Conservation (phyloP, 2,113 vertebrate genomes). For the Xenopus laevis region DNA sequence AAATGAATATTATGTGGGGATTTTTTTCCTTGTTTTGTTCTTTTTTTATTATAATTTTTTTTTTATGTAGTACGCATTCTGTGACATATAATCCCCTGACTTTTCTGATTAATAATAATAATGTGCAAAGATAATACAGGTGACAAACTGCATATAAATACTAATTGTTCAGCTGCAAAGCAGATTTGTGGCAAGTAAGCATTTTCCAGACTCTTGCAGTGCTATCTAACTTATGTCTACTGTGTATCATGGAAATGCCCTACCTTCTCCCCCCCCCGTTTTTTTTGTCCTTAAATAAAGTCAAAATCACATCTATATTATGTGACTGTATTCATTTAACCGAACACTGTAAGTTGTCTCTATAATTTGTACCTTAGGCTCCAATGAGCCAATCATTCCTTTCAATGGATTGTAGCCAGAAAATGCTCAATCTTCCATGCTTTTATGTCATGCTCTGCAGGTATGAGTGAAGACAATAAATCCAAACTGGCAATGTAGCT, state of each 20-base stretch:
- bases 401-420: no score
- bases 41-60: conserved; percentile 52
- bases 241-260: conserved; percentile 83
- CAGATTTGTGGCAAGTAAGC: conserved; percentile 63
- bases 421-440: no score
- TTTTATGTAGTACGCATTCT: conserved; percentile 65
- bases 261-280: conserved; percentile 68
- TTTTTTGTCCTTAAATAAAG: conserved; percentile 85
- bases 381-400: no score
- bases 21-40: conserved; percentile 52
- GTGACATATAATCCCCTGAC: conserved; percentile 66
- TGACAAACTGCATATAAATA: conserved; percentile 64
- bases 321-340: conserved; percentile 54
- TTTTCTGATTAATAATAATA: conserved; percentile 60
- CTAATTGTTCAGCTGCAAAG: conserved; percentile 66
- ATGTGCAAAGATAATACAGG: conserved; percentile 64
- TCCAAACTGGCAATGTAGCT: no score
- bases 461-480: no score
- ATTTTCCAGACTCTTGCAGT: conserved; percentile 72
- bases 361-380: no score
- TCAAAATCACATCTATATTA: conserved; percentile 74
- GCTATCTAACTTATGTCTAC: conserved; percentile 85
- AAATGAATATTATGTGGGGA: conserved; percentile 61
- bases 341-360: no score
- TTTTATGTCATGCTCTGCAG: no score